Evolutionary conservation across 2,113 vertebrate species (phyloP).

Genomic region (Fukomys damarensis): DNA sequence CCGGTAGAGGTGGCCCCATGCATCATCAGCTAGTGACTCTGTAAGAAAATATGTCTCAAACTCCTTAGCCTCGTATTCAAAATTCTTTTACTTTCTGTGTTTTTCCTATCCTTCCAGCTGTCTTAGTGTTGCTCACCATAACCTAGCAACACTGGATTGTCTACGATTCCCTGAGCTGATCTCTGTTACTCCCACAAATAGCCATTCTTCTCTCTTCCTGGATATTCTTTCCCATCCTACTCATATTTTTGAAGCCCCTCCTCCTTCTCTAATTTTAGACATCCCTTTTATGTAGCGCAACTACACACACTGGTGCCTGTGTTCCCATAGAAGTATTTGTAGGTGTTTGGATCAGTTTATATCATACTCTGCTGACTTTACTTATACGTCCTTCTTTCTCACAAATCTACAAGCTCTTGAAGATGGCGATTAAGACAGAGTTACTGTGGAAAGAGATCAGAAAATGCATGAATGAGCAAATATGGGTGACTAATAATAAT

Average conservation of each 20-base stretch:
- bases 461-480: neutral
- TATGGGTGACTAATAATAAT: conserved; percentile 10
- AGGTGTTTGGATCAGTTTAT: neutral
- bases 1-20: neutral
- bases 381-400: neutral
- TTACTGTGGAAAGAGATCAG: neutral
- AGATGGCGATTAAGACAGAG: neutral
- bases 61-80: neutral
- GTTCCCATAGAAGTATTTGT: neutral
- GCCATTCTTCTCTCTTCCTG: neutral
- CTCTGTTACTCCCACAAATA: neutral
- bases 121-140: neutral
- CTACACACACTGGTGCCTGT: neutral
- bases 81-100: neutral
- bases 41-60: neutral
- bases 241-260: neutral
- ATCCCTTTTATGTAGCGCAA: neutral
- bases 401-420: neutral
- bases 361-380: neutral
- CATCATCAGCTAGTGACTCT: neutral
- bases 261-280: neutral
- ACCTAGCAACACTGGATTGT: neutral
- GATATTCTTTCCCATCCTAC: neutral
- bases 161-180: neutral
- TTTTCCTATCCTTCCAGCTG: neutral